phyloP scores from a whole-genome alignment of 2,113 vertebrate genomes.

The Trematomus loennbergii region DNA sequence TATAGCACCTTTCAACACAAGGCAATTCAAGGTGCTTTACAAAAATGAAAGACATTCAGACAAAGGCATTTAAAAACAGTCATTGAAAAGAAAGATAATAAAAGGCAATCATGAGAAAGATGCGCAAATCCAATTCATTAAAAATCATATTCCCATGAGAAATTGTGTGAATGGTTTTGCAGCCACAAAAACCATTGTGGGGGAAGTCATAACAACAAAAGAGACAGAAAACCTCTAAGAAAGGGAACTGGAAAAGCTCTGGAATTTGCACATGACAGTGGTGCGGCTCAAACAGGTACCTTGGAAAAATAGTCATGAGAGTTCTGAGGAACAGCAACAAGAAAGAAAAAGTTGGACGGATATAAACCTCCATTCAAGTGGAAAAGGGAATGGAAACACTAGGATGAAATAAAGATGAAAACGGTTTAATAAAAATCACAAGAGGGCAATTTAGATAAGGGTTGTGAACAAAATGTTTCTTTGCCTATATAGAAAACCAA shows the following conservation, averaged over 20 bases:
- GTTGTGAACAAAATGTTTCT: background rate
- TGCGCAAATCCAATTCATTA: background rate
- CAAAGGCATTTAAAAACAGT: too few relatives aligned
- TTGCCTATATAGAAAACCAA: background rate
- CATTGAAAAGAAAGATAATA: too few relatives aligned
- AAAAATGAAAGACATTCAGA: too few relatives aligned
- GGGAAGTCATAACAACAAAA: slow-evolving; percentile 26
- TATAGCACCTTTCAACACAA: too few relatives aligned
- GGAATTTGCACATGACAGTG: too few relatives aligned
- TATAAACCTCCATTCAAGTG: slow-evolving; percentile 1
- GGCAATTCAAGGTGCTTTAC: too few relatives aligned
- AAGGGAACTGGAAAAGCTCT: slow-evolving; percentile 41
- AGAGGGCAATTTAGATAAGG: accelerated
- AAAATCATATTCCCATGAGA: background rate
- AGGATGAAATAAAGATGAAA: background rate
- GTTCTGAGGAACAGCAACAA: slow-evolving; percentile 50
- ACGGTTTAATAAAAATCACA: background rate
- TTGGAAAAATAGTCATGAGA: background rate
- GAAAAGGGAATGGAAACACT: slow-evolving; percentile 18
- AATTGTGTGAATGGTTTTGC: background rate
- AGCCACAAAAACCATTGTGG: background rate
- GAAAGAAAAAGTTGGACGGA: too few relatives aligned
- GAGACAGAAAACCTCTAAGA: slow-evolving; percentile 37
- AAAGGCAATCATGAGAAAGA: background rate
- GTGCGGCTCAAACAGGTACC: slow-evolving; percentile 28